Percentiles rank a stretch among this genome's conserved stretches.
Conservation (phyloP, 2,113 vertebrate genomes). For the Sminthopsis crassicaudata region DNA sequence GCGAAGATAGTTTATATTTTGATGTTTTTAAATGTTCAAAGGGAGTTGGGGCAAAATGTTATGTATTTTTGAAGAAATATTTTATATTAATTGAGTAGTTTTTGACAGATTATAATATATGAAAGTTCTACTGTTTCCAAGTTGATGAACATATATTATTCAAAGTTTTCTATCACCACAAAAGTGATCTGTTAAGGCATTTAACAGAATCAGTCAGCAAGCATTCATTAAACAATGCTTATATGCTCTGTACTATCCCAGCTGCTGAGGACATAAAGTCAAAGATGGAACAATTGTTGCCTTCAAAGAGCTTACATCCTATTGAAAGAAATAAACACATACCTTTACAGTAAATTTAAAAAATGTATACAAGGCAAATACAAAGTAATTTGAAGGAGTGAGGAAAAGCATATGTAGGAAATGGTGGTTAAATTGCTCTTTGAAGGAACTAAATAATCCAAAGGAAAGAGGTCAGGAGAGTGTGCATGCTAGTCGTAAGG, state of each 20-base stretch:
- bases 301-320: neutral
- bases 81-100: neutral
- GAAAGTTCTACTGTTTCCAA: neutral
- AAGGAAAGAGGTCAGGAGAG: neutral
- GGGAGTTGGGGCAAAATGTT: neutral
- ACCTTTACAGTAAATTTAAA: neutral
- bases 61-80: neutral
- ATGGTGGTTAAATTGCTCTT: neutral
- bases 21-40: neutral
- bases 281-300: neutral
- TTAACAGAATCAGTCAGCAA: neutral
- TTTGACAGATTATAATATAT: constrained; percentile 16
- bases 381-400: neutral
- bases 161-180: neutral
- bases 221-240: neutral
- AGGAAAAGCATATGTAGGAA: neutral
- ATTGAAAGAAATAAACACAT: neutral
- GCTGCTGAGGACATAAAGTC: neutral
- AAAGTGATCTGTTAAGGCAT: neutral
- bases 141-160: neutral
- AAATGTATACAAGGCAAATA: neutral
- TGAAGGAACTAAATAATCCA: neutral
- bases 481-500: neutral
- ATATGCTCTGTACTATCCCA: neutral
- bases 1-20: neutral